These are phyloP conservation scores for Imbricaverruca yamaguchii DNA, from an alignment of 2,888 invertebrate genomes.

Conservation along the genomic window DNA sequence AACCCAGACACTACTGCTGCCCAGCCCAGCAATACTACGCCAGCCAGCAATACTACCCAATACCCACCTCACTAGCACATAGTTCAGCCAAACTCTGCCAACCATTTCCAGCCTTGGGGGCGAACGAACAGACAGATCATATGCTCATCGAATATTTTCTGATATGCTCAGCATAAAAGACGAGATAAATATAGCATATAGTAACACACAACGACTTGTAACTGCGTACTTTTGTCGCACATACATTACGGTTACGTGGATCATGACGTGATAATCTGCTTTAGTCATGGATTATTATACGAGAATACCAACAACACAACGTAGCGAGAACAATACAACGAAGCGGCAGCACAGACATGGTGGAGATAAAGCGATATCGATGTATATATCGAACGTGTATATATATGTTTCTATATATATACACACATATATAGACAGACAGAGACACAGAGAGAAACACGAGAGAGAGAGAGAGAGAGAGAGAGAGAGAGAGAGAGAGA, in stretches of 20 bases:
- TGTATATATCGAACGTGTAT: no score
- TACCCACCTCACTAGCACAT: background rate
- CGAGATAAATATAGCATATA: no score
- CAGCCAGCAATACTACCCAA: background rate
- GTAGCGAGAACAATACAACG: no score
- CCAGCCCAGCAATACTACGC: background rate
- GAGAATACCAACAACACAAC: slow-evolving; percentile 19
- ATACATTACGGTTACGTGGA: background rate
- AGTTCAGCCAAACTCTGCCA: background rate
- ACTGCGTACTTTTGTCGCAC: no score
- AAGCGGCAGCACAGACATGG: no score
- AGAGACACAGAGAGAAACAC: slow-evolving; percentile 19
- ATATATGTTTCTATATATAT: background rate
- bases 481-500: no score
- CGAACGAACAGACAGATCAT: no score
- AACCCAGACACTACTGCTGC: background rate
- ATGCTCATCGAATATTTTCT: no score
- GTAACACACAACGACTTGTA: no score
- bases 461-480: no score
- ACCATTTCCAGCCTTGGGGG: background rate
- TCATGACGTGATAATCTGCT: background rate
- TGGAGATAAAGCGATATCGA: no score
- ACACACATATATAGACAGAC: background rate
- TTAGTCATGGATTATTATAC: background rate
- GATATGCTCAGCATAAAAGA: no score